Base-by-base conservation (phyloP, 2,888 invertebrate species). In the Argyresthia goedartella region DNA sequence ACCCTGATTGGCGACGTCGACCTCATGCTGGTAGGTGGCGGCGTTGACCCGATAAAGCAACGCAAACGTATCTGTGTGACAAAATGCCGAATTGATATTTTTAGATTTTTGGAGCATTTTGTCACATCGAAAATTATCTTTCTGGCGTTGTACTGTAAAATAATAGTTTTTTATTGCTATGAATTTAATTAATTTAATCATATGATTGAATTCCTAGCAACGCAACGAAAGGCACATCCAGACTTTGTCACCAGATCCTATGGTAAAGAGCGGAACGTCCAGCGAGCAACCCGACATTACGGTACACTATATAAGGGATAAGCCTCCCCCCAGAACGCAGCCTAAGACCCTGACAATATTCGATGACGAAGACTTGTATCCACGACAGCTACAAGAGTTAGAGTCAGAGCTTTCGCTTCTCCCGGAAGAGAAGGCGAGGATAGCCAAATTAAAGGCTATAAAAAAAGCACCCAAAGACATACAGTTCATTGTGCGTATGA, bases 1-100 rank as follows among this genome's bases (percentile, higher is more conserved):
- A 62, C 71, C 11, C 66, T 86, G 1, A 58, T 63, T 11, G 84
- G 81, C 8, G 67, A 82, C 49, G 59, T 79, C 13, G 82, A 84
- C 25, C 73, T 62, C 57, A 72, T 86, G 63, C 63, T 84, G 68
- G 85, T 84, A 63, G 57, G 62, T 49, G 15, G 10, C 14, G 48
- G 39, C 4, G 39, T 39, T 39, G 9, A 4, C 8, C 2, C 10
- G 39, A n/a, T 39, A 8, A 39, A 1, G 39, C n/a, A 3, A 39
- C 25, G 39, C 39, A 39, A 39, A n/a, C 3, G 39, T 9, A 39
- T 8, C n/a, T n/a, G n/a, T 11, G 39, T 36, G 39, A 8, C 4
- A 8, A n/a, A 1, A 4, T 3, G 25, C 25, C 25, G 25, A n/a
- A n/a, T 25, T 2, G 25, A 25, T 4, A 25, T 6, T 25, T 25